These are phyloP conservation scores for Alectoris magna DNA, from an alignment of 2,797 vertebrate species.

Conservation along the genomic window DNA sequence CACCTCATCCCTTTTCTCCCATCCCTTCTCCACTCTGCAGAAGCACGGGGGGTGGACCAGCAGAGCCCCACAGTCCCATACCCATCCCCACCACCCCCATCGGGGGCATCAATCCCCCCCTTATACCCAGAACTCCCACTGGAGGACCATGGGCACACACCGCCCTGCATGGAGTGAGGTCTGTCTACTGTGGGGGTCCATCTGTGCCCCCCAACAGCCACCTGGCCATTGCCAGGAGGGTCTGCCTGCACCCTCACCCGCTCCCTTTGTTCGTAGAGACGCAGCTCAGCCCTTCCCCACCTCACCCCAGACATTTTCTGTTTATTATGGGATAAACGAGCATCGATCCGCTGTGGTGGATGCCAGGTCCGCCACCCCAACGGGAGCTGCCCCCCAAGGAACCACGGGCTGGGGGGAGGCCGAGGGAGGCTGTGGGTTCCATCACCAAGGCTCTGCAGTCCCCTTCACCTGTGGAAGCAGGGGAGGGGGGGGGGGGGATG, in stretches of 20 bases:
- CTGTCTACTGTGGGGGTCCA: not conserved
- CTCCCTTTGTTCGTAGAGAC: not conserved
- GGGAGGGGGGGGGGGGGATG: fast-evolving
- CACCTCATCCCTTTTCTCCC: not conserved
- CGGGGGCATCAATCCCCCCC: not conserved
- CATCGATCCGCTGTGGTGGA: not conserved
- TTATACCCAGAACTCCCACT: not conserved
- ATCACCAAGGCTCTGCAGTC: not conserved
- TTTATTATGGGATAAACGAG: not conserved
- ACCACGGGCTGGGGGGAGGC: not conserved
- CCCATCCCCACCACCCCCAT: not conserved
- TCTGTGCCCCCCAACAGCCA: not conserved
- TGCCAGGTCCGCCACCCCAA: not conserved
- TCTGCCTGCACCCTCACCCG: not conserved
- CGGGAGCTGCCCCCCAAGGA: not conserved
- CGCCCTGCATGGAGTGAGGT: not conserved
- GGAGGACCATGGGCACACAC: fast-evolving
- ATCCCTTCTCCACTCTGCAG: not conserved
- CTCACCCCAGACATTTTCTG: not conserved
- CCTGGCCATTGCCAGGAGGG: not conserved
- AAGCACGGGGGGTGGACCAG: not conserved
- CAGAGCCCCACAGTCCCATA: not conserved
- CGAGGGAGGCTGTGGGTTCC: not conserved
- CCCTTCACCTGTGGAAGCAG: fast-evolving
- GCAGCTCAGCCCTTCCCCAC: not conserved